phyloP scores from a whole-genome alignment of 2,888 invertebrate genomes.

The Eulithis testata region DNA sequence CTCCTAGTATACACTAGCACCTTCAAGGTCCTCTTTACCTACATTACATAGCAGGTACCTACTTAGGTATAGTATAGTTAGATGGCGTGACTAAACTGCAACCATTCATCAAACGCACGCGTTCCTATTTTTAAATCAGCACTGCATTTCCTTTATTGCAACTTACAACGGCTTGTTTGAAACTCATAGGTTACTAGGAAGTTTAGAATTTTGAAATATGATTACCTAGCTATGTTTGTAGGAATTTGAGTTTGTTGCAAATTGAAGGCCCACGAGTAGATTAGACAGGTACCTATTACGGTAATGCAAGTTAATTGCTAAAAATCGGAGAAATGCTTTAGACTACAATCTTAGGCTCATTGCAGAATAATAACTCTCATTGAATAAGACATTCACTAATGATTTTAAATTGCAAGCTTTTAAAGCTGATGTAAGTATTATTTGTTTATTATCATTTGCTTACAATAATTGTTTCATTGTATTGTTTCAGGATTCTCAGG shows the following conservation, averaged over 20 bases:
- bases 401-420: conserved; percentile 41
- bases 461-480: conserved; percentile 41
- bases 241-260: background rate
- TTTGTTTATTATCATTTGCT: conserved; percentile 33
- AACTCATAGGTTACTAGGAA: background rate
- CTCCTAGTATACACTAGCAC: background rate
- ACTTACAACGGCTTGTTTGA: conserved; percentile 24
- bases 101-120: conserved; percentile 19
- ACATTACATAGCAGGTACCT: background rate
- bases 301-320: too few species aligned
- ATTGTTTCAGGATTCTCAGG: conserved; percentile 77
- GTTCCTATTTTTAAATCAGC: conserved; percentile 31
- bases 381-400: conserved; percentile 4
- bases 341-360: background rate
- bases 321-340: too few species aligned
- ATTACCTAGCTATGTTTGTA: background rate
- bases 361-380: background rate
- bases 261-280: too few species aligned
- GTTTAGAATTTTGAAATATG: background rate
- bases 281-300: too few species aligned
- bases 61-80: background rate
- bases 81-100: conserved; percentile 34
- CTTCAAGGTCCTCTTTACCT: background rate
- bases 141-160: conserved; percentile 37
- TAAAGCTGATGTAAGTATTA: conserved; percentile 20